Percentiles rank a stretch among this genome's conserved stretches.
Conservation (phyloP, 2,797 vertebrate genomes). For the Apogon talboti region DNA sequence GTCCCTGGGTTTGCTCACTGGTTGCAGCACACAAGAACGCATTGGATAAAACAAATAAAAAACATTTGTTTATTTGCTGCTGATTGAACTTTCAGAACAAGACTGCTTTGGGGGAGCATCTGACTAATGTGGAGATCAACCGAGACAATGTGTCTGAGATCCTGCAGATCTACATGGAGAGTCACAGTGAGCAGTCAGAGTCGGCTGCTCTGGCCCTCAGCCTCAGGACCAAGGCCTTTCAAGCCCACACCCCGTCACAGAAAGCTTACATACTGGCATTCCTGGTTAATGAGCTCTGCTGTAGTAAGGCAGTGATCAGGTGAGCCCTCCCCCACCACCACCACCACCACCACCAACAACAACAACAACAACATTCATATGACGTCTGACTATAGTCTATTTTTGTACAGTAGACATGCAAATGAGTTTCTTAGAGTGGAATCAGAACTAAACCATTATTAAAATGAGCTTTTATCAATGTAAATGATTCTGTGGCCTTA, state of each 20-base stretch:
- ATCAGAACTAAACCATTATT: background rate
- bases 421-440: background rate
- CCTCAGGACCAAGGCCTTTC: constrained; percentile 94
- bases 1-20: background rate
- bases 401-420: background rate
- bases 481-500: constrained; percentile 10
- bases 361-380: background rate
- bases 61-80: background rate
- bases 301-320: constrained; percentile 95
- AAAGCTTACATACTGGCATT: constrained; percentile 92
- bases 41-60: background rate
- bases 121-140: constrained; percentile 91
- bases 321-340: constrained; percentile 71
- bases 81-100: constrained; percentile 82
- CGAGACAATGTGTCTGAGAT: constrained; percentile 95
- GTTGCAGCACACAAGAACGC: constrained; percentile 17
- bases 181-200: constrained; percentile 85
- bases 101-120: constrained; percentile 91
- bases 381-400: background rate
- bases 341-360: no score
- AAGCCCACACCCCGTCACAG: constrained; percentile 91
- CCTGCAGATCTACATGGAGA: constrained; percentile 95
- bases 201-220: constrained; percentile 88
- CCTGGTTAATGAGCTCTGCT: constrained; percentile 94
- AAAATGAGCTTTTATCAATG: background rate